These are phyloP conservation scores for Drosophila nasuta DNA, from an alignment of 1,140 invertebrate species.

Conservation along the genomic window DNA sequence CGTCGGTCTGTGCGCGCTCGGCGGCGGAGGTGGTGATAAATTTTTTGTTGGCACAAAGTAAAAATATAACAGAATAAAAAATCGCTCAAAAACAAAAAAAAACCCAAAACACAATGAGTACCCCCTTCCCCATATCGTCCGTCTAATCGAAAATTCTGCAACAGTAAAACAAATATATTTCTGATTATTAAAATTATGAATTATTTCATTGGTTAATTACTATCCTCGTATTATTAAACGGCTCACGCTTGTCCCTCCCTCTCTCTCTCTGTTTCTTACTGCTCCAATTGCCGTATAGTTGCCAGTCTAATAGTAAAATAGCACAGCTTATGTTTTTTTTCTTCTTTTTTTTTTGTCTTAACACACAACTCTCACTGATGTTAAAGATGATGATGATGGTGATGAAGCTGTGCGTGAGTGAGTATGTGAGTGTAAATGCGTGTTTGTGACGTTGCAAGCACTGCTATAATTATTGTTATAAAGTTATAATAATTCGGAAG, in stretches of 20 bases:
- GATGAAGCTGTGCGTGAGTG: slow-evolving; percentile 28
- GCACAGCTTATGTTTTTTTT: slow-evolving; percentile 28
- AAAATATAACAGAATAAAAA: slow-evolving; percentile 82
- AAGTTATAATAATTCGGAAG: slow-evolving; percentile 7
- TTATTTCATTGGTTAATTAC: slow-evolving; percentile 22
- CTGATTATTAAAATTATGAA: slow-evolving; percentile 19
- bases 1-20: slow-evolving; percentile 34
- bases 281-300: slow-evolving; percentile 17
- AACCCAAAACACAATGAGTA: slow-evolving; percentile 9
- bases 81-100: slow-evolving; percentile 38
- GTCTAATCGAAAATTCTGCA: slow-evolving; percentile 25
- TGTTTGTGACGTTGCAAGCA: slow-evolving; percentile 16
- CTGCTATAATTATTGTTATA: slow-evolving; percentile 12
- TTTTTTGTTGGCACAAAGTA: slow-evolving; percentile 82
- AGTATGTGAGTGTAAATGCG: slow-evolving; percentile 11
- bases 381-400: slow-evolving; percentile 9
- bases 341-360: slow-evolving; percentile 25
- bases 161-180: slow-evolving; percentile 39
- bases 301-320: slow-evolving; percentile 26
- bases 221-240: slow-evolving; percentile 28
- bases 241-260: not conserved
- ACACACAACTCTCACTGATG: slow-evolving; percentile 25
- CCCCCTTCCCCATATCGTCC: not conserved
- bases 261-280: not conserved
- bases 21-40: slow-evolving; percentile 71